Base-by-base conservation (phyloP, 2,113 vertebrate species). In the Urocynchramus pylzowi region DNA sequence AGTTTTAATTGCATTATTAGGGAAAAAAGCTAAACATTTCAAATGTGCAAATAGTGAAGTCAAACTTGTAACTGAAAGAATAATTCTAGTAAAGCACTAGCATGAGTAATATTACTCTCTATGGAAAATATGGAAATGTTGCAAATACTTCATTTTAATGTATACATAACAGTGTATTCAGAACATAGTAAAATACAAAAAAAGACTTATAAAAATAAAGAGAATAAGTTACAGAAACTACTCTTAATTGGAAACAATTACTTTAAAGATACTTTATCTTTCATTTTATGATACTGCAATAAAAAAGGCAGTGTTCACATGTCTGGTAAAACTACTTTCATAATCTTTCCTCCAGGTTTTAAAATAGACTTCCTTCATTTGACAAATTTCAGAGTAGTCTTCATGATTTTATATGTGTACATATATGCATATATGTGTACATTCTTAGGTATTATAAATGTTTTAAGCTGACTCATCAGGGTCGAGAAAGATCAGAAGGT, bases 111-210 rank as follows among this genome's bases (percentile, higher is more conserved):
- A 39, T 5, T 91, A 5, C 0, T 50, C 2, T 24, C 11, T 31
- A 0, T 39, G 10, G 16, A 59, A 81, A 35, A 41, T 26, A 28
- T 0, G 0, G 23, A 67, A 52, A 11, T 11, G 18, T 76, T 47
- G 6, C 1, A 42, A 41, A 26, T 63, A 37, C 13, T 15, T 41
- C 13, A 2, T 42, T 57, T 42, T 65, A 21, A 3, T 30, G 17
- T 27, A 2, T 68, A 4, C 24, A 3, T 45, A 35, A 8, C 2
- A 20, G 0, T 26, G 4, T 27, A 26, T 33, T 69, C 10, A 49
- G 31, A 64, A 20, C 1, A 9, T 2, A 19, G 8, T 22, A 21
- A 26, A 73, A n/a, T 1, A 39, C 4, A 6, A 45, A 26, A 71
- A 27, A 22, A 2, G 1, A 13, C 2, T 24, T 52, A 5, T 41